Evolutionary conservation across 2,797 vertebrate genomes (phyloP).

Genomic region (Tapera naevia): DNA sequence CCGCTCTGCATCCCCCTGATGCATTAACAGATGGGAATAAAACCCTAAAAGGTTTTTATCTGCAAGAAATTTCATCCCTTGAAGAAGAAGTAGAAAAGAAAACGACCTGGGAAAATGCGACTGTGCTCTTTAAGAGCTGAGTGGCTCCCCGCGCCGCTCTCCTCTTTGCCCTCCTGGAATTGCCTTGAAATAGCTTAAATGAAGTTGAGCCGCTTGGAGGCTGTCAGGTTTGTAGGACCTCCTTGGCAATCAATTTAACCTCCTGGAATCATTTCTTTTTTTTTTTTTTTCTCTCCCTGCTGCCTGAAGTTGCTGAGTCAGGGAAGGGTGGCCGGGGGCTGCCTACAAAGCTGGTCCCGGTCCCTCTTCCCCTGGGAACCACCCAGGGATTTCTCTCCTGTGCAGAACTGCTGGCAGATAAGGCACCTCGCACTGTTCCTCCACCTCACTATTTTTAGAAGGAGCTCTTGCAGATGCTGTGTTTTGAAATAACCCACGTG

Average conservation of each 20-base stretch:
- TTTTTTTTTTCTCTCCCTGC: background rate
- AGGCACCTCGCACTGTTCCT: background rate
- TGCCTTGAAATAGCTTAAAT: slow-evolving; percentile 57
- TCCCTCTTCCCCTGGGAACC: background rate
- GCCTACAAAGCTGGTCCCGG: background rate
- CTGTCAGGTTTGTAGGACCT: slow-evolving; percentile 54
- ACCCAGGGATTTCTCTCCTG: background rate
- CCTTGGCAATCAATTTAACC: slow-evolving; percentile 52
- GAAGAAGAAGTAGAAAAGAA: background rate
- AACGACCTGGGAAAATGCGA: background rate
- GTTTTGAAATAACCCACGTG: background rate
- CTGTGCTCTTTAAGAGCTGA: slow-evolving; percentile 27
- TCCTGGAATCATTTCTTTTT: background rate
- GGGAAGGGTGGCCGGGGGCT: background rate
- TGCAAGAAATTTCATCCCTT: background rate
- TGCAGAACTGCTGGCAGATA: accelerated
- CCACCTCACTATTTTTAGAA: background rate
- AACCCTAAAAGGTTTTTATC: background rate
- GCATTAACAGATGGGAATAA: background rate
- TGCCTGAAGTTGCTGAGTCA: slow-evolving; percentile 42
- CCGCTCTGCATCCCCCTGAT: background rate
- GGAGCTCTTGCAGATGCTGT: accelerated
- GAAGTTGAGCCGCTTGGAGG: slow-evolving; percentile 25
- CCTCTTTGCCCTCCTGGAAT: slow-evolving; percentile 64
- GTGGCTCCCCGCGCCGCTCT: background rate